Conservation (phyloP, 2,113 vertebrate species). For the Notechis scutatus region DNA sequence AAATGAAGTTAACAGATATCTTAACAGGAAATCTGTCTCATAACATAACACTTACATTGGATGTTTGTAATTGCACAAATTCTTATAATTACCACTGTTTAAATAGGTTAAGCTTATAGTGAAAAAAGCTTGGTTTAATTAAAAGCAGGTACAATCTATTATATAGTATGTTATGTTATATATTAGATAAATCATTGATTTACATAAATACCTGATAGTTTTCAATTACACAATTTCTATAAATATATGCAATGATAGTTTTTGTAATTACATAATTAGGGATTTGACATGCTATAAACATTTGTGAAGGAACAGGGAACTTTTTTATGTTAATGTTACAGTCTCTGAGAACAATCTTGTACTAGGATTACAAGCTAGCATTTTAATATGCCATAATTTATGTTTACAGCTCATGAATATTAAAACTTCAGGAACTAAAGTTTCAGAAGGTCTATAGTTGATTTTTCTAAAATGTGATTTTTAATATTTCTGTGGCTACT, state of each 20-base stretch:
- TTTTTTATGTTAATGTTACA: neutral
- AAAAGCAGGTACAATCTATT: constrained; percentile 44
- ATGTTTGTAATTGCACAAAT: neutral
- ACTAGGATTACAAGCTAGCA: neutral
- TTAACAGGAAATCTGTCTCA: neutral
- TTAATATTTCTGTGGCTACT: neutral
- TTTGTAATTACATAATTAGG: constrained; percentile 59
- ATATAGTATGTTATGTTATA: neutral
- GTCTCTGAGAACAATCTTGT: neutral
- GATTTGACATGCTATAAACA: constrained; percentile 37
- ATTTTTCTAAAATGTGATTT: neutral
- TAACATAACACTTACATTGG: neutral
- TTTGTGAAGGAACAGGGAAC: constrained; percentile 2
- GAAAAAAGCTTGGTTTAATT: constrained; percentile 33
- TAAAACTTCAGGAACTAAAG: neutral
- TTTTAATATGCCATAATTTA: constrained; percentile 8
- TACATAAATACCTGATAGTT: constrained; percentile 58
- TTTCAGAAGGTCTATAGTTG: neutral
- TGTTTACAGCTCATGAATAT: constrained; percentile 1
- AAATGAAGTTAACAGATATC: neutral
- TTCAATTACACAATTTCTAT: constrained; percentile 58
- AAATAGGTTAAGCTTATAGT: constrained; percentile 14
- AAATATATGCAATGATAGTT: constrained; percentile 56
- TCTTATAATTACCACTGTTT: constrained; percentile 2
- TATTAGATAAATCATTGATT: constrained; percentile 40